phyloP scores from a whole-genome alignment of 2,113 vertebrate species.

The Hymenochirus boettgeri region DNA sequence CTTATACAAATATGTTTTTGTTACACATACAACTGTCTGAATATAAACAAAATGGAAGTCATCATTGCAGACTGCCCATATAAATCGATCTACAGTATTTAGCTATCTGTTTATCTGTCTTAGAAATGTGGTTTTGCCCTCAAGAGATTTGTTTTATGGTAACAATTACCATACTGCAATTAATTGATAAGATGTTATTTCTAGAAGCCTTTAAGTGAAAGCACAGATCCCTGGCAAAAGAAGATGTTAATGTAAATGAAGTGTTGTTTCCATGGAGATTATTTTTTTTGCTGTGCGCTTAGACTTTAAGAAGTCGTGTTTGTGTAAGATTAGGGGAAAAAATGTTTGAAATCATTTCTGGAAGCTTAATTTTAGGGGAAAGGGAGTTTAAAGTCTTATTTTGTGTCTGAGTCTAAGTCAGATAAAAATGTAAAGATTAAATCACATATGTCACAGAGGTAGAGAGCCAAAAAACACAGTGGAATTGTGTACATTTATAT shows the following conservation, averaged over 20 bases:
- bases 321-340: slow-evolving; percentile 26
- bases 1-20: too few relatives aligned
- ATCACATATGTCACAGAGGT: too few relatives aligned
- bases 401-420: neutral
- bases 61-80: too few relatives aligned
- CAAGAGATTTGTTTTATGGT: too few relatives aligned
- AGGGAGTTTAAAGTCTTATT: neutral
- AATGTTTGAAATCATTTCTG: slow-evolving; percentile 29
- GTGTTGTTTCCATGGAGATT: slow-evolving; percentile 32
- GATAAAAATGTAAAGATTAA: neutral
- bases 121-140: slow-evolving; percentile 10
- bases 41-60: too few relatives aligned
- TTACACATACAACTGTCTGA: too few relatives aligned
- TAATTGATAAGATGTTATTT: slow-evolving; percentile 37
- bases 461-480: too few relatives aligned
- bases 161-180: slow-evolving; percentile 34
- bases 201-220: slow-evolving; percentile 22
- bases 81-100: too few relatives aligned
- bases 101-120: neutral
- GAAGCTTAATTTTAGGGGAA: slow-evolving; percentile 10
- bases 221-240: slow-evolving; percentile 24
- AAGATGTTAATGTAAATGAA: slow-evolving; percentile 32
- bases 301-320: slow-evolving; percentile 12
- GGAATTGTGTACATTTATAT: too few relatives aligned
- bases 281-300: slow-evolving; percentile 14